These are phyloP conservation scores for Xanthorhoe spadicearia DNA, from an alignment of 2,888 invertebrate species.

Conservation along the genomic window DNA sequence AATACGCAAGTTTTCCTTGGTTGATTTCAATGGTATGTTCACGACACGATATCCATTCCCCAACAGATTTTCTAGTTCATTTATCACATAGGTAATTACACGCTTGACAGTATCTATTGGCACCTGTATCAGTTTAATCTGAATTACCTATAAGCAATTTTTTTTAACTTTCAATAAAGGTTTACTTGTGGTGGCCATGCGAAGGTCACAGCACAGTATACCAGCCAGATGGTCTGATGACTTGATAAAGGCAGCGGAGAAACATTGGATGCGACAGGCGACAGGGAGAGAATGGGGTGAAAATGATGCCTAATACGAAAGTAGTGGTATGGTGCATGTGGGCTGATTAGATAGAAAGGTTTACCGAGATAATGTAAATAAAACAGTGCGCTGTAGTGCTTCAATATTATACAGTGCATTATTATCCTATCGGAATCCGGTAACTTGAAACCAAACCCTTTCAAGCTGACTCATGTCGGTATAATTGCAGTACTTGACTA, in stretches of 20 bases:
- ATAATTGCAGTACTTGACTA: conserved; percentile 28
- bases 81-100: neutral
- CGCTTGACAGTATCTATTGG: neutral
- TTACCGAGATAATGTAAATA: neutral
- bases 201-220: no score
- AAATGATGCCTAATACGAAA: no score
- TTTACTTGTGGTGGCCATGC: no score
- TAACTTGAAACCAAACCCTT: conserved; percentile 19
- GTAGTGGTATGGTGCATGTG: no score
- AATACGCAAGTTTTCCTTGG: conserved; percentile 16
- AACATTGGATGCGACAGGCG: no score
- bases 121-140: neutral
- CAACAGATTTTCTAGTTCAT: conserved; percentile 7
- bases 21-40: conserved; percentile 9
- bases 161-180: no score
- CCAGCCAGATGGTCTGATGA: no score
- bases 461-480: conserved; percentile 30
- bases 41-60: conserved; percentile 3
- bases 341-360: no score
- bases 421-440: neutral
- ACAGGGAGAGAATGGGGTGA: no score
- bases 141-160: no score
- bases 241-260: no score
- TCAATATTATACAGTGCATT: neutral
- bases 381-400: neutral